These are phyloP conservation scores for Phalanger gymnotis DNA, from an alignment of 2,797 vertebrate species.

Conservation along the genomic window DNA sequence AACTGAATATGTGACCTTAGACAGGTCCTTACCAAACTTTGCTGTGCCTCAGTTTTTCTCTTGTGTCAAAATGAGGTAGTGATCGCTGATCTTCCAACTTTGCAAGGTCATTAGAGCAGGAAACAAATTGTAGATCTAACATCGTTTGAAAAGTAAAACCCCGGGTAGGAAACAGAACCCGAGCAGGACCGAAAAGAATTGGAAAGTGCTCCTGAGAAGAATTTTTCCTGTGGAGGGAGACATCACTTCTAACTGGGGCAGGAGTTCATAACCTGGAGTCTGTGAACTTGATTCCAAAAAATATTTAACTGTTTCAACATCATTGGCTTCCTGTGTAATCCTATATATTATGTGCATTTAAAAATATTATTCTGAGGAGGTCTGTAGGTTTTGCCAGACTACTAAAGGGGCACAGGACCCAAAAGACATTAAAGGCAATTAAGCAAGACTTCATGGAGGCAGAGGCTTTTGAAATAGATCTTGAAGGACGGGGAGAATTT, in stretches of 20 bases:
- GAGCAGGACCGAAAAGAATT: neutral
- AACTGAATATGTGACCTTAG: neutral
- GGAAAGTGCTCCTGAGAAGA: neutral
- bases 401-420: neutral
- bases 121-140: neutral
- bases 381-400: neutral
- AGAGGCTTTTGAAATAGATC: neutral
- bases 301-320: neutral
- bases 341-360: neutral
- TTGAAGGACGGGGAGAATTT: neutral
- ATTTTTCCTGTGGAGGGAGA: too few species aligned
- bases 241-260: too few species aligned
- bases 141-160: slow-evolving; percentile 34
- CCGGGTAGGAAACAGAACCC: neutral
- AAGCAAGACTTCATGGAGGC: neutral
- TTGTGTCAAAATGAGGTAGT: slow-evolving; percentile 23
- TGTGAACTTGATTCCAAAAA: neutral
- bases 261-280: neutral
- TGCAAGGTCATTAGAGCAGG: neutral
- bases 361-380: neutral
- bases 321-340: neutral
- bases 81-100: slow-evolving; percentile 14
- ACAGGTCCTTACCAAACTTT: neutral
- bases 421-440: neutral
- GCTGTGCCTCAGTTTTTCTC: neutral